Evolutionary conservation across 2,797 vertebrate species (phyloP).

Genomic region (Pantherophis vulpinus): DNA sequence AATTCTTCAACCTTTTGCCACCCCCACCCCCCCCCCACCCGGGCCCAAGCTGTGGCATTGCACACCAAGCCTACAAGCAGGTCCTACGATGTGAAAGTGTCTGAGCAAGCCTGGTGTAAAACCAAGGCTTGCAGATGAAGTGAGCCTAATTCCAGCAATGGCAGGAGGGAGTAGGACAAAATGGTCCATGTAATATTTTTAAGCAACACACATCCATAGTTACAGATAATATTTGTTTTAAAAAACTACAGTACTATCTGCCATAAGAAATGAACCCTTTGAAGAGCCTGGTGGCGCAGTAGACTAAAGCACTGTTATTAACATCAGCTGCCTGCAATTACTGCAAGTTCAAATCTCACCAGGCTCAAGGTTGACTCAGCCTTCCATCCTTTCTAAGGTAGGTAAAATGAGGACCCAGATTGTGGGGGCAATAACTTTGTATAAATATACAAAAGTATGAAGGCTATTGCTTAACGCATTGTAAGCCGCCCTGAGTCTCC

Average conservation of each 20-base stretch:
- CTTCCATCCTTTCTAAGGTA: no score
- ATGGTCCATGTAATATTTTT: neutral
- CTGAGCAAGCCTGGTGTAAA: neutral
- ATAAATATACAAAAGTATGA: no score
- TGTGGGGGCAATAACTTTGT: no score
- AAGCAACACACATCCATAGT: neutral
- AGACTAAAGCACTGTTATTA: no score
- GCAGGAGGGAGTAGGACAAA: neutral
- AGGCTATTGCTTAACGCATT: no score
- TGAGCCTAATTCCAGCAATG: neutral
- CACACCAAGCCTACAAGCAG: neutral
- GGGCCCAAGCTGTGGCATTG: neutral
- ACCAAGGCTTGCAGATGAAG: neutral
- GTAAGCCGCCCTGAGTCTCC: no score
- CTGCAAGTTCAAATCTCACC: no score
- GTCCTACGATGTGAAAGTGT: neutral
- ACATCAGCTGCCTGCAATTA: no score
- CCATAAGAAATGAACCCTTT: neutral
- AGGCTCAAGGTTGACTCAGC: no score
- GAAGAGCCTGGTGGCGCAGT: neutral
- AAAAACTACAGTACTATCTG: neutral
- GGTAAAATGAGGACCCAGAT: no score
- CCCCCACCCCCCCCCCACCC: no score
- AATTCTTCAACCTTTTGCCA: neutral
- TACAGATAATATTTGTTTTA: neutral